Conservation (phyloP, 2,888 invertebrate genomes). For the Tetrapedia diversipes region DNA sequence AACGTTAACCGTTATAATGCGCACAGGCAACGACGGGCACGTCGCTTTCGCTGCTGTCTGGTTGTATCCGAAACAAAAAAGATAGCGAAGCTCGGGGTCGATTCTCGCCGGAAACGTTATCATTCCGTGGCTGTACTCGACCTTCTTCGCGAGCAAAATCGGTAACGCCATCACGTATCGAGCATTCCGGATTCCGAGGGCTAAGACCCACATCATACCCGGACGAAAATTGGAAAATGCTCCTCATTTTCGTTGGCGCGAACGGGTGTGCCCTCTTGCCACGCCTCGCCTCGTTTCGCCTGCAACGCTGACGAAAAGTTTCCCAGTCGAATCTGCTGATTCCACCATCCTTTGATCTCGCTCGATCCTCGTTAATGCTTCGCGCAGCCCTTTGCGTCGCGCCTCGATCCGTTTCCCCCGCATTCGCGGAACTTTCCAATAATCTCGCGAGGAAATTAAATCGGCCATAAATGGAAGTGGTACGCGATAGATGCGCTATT, state of each 20-base stretch:
- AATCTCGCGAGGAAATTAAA: conserved; percentile 14
- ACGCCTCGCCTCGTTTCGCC: conserved; percentile 18
- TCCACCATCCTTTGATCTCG: conserved; percentile 50
- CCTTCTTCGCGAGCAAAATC: conserved; percentile 59
- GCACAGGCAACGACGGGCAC: background rate
- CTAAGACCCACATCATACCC: conserved; percentile 74
- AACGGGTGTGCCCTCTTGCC: too few species aligned
- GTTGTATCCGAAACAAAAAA: background rate
- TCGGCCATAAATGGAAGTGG: background rate
- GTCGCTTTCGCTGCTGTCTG: background rate
- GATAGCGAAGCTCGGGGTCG: conserved; percentile 8
- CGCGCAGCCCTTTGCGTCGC: conserved; percentile 1
- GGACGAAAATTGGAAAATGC: conserved; percentile 79
- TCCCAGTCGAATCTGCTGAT: conserved; percentile 55
- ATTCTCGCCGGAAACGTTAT: conserved; percentile 61
- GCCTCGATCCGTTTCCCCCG: too few species aligned
- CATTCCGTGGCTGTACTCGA: conserved; percentile 67
- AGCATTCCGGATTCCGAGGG: conserved; percentile 69
- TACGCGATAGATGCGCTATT: background rate
- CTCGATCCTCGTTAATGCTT: conserved; percentile 43
- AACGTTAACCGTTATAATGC: background rate
- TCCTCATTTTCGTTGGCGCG: conserved; percentile 65
- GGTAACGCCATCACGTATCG: conserved; percentile 70
- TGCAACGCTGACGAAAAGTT: conserved; percentile 22
- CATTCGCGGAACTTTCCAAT: background rate